Conservation (phyloP, 2,888 invertebrate genomes). For the Cenopis cana region DNA sequence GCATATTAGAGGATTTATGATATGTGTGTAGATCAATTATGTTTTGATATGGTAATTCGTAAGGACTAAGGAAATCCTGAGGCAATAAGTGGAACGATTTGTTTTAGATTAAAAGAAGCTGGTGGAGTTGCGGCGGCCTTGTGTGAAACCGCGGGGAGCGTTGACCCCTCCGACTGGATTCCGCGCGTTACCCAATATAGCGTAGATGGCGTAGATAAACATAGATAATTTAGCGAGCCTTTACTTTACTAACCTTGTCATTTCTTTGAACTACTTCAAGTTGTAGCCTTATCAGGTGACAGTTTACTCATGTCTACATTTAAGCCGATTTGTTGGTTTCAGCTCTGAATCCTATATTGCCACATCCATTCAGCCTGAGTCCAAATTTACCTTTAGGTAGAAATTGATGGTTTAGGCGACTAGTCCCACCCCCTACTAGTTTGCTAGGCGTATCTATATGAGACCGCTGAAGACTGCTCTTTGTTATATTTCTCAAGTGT, state of each 20-base stretch:
- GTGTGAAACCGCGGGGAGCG: slow-evolving; percentile 62
- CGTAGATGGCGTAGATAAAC: slow-evolving; percentile 50
- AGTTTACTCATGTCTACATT: not conserved
- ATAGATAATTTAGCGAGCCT: slow-evolving; percentile 32
- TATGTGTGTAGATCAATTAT: too few relatives aligned
- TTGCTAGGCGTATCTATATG: too few relatives aligned
- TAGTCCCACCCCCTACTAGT: too few relatives aligned
- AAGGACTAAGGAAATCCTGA: slow-evolving; percentile 3
- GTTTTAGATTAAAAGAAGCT: slow-evolving; percentile 21
- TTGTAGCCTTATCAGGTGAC: not conserved
- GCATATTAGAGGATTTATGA: too few relatives aligned
- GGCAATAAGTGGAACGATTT: slow-evolving; percentile 27
- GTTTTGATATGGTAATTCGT: not conserved
- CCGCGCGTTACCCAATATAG: slow-evolving; percentile 54
- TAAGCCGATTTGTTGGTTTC: not conserved
- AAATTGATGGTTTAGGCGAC: too few relatives aligned
- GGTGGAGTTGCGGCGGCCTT: slow-evolving; percentile 62
- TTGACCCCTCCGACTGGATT: slow-evolving; percentile 62
- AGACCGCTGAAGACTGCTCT: not conserved
- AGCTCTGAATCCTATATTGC: not conserved
- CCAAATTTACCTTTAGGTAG: too few relatives aligned
- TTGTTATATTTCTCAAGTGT: not conserved
- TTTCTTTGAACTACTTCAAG: not conserved
- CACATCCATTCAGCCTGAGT: not conserved
- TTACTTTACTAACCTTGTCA: slow-evolving; percentile 10